A percentile compares a stretch with the other conserved stretches of the same genome.
These are phyloP conservation scores for Chymomyza procnemis DNA, from an alignment of 2,888 invertebrate genomes.

Conservation along the genomic window DNA sequence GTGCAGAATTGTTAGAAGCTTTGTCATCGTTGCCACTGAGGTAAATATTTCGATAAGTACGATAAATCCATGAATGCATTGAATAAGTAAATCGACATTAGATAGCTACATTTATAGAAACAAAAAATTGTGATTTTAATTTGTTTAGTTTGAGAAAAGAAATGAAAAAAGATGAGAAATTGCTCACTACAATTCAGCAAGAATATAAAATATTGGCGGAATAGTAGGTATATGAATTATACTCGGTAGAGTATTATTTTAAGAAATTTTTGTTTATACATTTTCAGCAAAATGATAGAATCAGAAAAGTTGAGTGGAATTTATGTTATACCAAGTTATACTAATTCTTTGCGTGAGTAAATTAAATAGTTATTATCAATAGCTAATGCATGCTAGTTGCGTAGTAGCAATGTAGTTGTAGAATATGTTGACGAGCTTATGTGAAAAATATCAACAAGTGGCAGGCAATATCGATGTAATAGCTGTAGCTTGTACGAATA, in stretches of 20 bases:
- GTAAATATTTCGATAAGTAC: neutral
- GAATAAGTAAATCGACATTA: neutral
- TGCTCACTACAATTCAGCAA: slow-evolving; percentile 88
- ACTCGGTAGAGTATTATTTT: neutral
- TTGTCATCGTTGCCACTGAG: neutral
- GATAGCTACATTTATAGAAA: neutral
- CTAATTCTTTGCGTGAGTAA: slow-evolving; percentile 87
- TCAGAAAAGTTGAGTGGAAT: slow-evolving; percentile 92
- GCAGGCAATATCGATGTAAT: neutral
- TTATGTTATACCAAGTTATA: slow-evolving; percentile 94
- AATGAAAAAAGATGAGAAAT: slow-evolving; percentile 80
- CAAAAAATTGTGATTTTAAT: slow-evolving; percentile 18
- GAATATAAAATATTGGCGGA: slow-evolving; percentile 95
- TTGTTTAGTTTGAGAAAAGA: slow-evolving; percentile 52
- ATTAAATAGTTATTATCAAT: neutral
- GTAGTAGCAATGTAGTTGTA: neutral
- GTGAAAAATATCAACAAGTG: neutral
- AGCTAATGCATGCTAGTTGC: neutral
- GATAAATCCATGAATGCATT: neutral
- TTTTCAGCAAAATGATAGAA: slow-evolving; percentile 87
- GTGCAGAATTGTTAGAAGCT: neutral
- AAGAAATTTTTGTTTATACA: slow-evolving; percentile 69
- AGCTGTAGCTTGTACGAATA: neutral
- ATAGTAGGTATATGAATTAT: slow-evolving; percentile 84
- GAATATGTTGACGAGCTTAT: neutral